Conservation (phyloP, 1,140 invertebrate species). For the Acromyrmex heyeri region DNA sequence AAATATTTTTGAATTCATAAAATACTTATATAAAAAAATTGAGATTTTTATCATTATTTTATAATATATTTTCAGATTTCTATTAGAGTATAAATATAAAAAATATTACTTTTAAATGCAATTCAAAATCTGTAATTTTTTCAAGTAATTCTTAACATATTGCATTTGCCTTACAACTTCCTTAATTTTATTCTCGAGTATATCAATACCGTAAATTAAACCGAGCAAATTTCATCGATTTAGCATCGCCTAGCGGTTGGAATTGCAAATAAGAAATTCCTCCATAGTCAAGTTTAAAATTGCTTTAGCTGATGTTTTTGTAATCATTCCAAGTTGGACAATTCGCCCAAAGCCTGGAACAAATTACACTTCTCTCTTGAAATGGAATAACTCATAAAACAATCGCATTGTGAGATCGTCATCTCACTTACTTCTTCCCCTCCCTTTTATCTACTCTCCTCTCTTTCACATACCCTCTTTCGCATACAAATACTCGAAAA, state of each 20-base stretch:
- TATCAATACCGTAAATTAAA: background rate
- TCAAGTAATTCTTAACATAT: no score
- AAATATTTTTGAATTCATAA: no score
- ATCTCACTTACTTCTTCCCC: background rate
- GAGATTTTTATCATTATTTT: no score
- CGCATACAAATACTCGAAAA: slow-evolving; percentile 71
- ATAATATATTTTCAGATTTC: no score
- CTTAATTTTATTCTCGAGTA: background rate
- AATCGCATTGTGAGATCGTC: slow-evolving; percentile 11
- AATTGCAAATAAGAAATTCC: slow-evolving; percentile 62
- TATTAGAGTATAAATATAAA: no score
- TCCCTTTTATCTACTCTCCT: slow-evolving; percentile 20
- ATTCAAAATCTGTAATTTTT: no score
- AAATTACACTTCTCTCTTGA: slow-evolving; percentile 63
- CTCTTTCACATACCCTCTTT: slow-evolving; percentile 4
- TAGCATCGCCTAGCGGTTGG: slow-evolving; percentile 39
- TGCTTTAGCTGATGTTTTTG: slow-evolving; percentile 50
- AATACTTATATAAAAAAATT: no score
- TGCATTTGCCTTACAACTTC: background rate
- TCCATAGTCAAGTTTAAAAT: slow-evolving; percentile 16
- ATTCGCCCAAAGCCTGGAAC: slow-evolving; percentile 51
- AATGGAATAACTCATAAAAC: slow-evolving; percentile 65
- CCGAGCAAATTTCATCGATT: background rate
- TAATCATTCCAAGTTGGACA: slow-evolving; percentile 57
- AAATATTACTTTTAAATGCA: no score